Evolutionary conservation across 2,797 vertebrate species (phyloP), one percentile per base, ranked within the genome.

Genomic region (Serranus cabrilla): DNA sequence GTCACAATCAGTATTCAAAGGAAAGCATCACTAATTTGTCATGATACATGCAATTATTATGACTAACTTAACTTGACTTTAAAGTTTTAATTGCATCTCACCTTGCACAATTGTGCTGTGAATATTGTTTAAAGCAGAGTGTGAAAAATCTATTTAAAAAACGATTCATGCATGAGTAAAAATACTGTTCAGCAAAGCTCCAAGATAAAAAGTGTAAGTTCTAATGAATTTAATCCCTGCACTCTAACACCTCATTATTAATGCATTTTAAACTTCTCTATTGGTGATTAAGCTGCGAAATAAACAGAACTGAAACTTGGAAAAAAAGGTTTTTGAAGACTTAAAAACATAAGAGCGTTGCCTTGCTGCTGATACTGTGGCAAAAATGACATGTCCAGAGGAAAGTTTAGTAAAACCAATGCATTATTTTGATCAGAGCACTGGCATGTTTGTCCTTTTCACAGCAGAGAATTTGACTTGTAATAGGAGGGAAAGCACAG

Each of bases 231-330:
- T 2, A 61, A 55, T 63, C 40, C 21, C 14, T 34, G 25, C 39
- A 43, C 46, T 52, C 20, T 43, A 8, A 21, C 4, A 9, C 23
- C 18, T 37, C 31, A n/a, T 58, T 27, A 11, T 56, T 62, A 39
- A 34, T 52, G 57, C 37, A 34, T 58, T 39, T 72, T 31, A 74
- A n/a, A 59, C 45, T 20, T 55, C 25, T 23, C 37, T 4, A 54
- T 18, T 31, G 25, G 55, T 34, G 52, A 64, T 51, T 55, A 65
- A 54, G 18, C 25, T 37, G 8, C 18, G 23, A 42, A 50, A 58
- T 43, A 58, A 63, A 49, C 16, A 20, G 17, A 69, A 51, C 25
- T 47, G 54, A 34, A 77, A 31, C 4, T 21, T 73, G 2, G 2
- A 47, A 40, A 57, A 27, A 27, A 27, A 11, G 39, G 37, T 45